Evolutionary conservation across 2,113 vertebrate genomes (phyloP).

Genomic region (Colinus virginianus): DNA sequence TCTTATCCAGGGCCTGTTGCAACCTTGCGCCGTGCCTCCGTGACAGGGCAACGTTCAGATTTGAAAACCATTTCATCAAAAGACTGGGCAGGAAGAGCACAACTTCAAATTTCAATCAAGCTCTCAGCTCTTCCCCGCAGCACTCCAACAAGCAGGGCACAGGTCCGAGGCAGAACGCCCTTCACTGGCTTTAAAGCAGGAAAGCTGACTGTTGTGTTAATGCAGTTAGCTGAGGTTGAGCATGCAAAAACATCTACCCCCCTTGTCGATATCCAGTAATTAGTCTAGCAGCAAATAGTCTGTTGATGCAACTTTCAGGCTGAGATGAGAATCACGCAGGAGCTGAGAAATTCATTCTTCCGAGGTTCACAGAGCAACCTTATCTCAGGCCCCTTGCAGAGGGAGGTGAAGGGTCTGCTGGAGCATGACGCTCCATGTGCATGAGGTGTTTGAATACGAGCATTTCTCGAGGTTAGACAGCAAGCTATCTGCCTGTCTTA

Average conservation of each 20-base stretch:
- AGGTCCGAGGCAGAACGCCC: background rate
- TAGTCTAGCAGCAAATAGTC: background rate
- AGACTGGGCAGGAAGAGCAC: background rate
- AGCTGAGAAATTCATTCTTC: constrained; percentile 21
- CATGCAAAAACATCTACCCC: background rate
- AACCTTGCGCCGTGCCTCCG: background rate
- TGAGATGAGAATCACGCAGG: background rate
- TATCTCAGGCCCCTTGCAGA: background rate
- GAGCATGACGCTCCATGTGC: fast-evolving
- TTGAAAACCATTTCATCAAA: constrained; percentile 3
- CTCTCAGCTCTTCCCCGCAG: background rate
- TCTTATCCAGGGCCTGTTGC: background rate
- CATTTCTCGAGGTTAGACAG: fast-evolving
- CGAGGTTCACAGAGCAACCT: background rate
- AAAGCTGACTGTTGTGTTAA: background rate
- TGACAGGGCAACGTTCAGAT: background rate
- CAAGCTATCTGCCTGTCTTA: background rate
- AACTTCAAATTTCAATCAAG: constrained; percentile 21
- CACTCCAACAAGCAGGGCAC: background rate
- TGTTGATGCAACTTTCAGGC: background rate
- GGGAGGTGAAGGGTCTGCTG: background rate
- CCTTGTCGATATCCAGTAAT: background rate
- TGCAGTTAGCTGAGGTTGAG: background rate
- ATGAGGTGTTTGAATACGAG: background rate
- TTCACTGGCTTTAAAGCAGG: background rate